phyloP scores from a whole-genome alignment of 2,888 invertebrate genomes.

The Pollenia griseotomentosa region DNA sequence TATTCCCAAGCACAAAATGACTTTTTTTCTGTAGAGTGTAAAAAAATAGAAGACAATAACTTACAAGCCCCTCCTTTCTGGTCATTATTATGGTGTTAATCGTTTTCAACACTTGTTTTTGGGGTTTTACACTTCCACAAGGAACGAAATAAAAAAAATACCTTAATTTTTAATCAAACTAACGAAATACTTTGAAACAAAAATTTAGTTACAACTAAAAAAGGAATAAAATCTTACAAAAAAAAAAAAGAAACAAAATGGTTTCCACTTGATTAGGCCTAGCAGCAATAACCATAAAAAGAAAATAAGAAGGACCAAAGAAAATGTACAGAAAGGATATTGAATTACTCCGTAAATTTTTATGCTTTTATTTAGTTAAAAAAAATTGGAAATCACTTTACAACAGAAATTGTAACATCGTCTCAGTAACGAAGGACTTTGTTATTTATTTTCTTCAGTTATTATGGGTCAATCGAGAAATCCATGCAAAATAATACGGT shows the following conservation, averaged over 20 bases:
- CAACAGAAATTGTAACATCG: slow-evolving; percentile 33
- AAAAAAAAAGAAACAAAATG: slow-evolving; percentile 14
- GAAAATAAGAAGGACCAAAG: neutral
- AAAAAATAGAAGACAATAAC: no score
- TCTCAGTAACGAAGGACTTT: slow-evolving; percentile 6
- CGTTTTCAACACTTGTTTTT: slow-evolving; percentile 59
- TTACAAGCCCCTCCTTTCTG: neutral
- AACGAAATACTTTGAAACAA: no score
- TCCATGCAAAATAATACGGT: slow-evolving; percentile 4
- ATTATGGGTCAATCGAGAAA: slow-evolving; percentile 4
- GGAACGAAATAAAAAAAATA: neutral
- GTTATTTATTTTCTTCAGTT: slow-evolving; percentile 11
- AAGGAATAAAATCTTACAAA: neutral
- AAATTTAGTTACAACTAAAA: neutral
- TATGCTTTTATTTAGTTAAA: slow-evolving; percentile 51
- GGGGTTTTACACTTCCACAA: neutral
- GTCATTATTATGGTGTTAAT: slow-evolving; percentile 57
- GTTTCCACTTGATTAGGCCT: slow-evolving; percentile 56
- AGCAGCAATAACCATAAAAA: slow-evolving; percentile 51
- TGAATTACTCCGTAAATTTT: slow-evolving; percentile 47
- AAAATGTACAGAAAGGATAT: slow-evolving; percentile 48
- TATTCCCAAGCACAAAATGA: no score
- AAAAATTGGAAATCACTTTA: slow-evolving; percentile 25
- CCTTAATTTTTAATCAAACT: neutral
- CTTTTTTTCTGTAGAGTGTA: no score